Conservation (phyloP, 2,113 vertebrate genomes). For the Geococcyx californianus region DNA sequence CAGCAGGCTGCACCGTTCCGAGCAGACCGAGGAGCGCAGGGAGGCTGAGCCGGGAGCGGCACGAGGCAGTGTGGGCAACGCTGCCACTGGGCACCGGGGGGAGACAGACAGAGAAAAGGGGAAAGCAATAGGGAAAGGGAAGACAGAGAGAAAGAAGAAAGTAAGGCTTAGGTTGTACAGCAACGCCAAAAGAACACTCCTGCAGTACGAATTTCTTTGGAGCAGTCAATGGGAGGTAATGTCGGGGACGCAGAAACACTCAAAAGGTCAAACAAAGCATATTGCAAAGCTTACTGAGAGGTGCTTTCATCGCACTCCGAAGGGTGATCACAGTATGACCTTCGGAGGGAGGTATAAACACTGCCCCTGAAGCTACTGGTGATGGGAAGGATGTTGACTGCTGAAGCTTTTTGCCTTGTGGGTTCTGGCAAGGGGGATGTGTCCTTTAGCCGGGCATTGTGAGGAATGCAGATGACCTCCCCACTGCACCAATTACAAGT, state of each 20-base stretch:
- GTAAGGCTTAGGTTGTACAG: background rate
- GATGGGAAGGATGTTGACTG: background rate
- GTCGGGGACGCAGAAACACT: background rate
- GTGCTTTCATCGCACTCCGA: background rate
- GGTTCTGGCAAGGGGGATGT: background rate
- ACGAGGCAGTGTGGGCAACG: background rate
- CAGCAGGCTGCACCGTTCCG: conserved; percentile 1
- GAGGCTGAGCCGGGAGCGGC: background rate
- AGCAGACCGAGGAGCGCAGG: background rate
- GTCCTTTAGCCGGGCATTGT: background rate
- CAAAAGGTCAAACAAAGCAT: background rate
- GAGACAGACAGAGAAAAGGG: background rate
- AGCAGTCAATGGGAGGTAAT: background rate
- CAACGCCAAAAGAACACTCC: background rate
- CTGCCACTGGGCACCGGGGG: background rate
- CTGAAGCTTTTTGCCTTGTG: background rate
- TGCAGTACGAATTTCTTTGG: background rate
- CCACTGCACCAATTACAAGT: background rate
- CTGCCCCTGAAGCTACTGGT: background rate
- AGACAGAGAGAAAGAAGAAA: background rate
- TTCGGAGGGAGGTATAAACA: background rate
- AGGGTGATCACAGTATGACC: background rate
- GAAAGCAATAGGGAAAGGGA: background rate
- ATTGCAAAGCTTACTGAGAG: background rate
- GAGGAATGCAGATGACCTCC: background rate